phyloP scores from a whole-genome alignment of 1,140 invertebrate genomes.

The Drosophila ironensis region DNA sequence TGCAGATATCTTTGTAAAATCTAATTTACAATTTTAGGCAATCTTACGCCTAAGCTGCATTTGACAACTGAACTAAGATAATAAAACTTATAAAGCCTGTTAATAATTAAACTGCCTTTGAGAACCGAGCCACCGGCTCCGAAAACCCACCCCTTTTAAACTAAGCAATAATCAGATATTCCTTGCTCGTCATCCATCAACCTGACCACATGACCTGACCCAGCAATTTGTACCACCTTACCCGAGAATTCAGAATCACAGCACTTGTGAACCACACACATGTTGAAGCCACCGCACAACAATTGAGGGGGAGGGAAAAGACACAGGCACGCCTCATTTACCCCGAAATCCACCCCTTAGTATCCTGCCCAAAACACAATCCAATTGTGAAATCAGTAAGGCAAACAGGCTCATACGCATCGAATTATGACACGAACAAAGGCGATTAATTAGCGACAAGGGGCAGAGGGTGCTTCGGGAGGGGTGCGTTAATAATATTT shows the following conservation, averaged over 20 bases:
- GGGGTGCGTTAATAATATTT: too few relatives aligned
- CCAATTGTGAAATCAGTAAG: slow-evolving; percentile 59
- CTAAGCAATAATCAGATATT: slow-evolving; percentile 1
- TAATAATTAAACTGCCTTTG: too few relatives aligned
- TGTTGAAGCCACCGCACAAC: slow-evolving; percentile 38
- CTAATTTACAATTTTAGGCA: too few relatives aligned
- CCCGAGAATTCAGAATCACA: slow-evolving; percentile 20
- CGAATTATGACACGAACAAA: slow-evolving; percentile 77
- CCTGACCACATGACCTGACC: slow-evolving; percentile 28
- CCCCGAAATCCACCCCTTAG: slow-evolving; percentile 49
- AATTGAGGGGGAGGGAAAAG: slow-evolving; percentile 5
- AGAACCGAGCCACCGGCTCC: neutral
- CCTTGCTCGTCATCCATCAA: slow-evolving; percentile 38
- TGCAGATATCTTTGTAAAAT: too few relatives aligned
- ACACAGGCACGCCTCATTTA: slow-evolving; percentile 60
- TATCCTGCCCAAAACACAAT: slow-evolving; percentile 20
- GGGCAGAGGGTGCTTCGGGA: neutral
- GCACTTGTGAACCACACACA: slow-evolving; percentile 75
- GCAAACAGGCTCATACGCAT: slow-evolving; percentile 59
- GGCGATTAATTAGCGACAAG: slow-evolving; percentile 66
- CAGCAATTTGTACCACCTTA: slow-evolving; percentile 47
- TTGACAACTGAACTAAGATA: too few relatives aligned
- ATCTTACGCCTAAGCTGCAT: too few relatives aligned
- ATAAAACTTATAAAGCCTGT: too few relatives aligned
- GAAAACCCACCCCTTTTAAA: neutral